Percentiles rank a stretch among this genome's conserved stretches.
Conservation (phyloP, 2,888 invertebrate genomes). For the Tubulanus polymorphus region DNA sequence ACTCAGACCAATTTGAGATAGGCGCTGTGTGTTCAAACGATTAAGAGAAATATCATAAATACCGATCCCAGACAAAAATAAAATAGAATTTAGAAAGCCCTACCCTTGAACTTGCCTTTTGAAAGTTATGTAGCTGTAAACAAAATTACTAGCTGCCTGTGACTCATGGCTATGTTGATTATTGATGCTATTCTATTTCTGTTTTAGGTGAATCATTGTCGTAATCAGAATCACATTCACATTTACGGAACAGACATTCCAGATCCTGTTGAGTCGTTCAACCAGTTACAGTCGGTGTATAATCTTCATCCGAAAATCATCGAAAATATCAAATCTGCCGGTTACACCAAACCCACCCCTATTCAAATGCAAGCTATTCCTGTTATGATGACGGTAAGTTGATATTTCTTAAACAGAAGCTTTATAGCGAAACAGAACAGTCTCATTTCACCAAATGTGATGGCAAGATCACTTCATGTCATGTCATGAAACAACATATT, state of each 20-base stretch:
- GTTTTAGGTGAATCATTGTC: conserved; percentile 64
- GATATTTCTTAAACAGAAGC: too few species aligned
- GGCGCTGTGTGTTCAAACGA: too few species aligned
- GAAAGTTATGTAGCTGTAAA: neutral
- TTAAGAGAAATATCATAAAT: too few species aligned
- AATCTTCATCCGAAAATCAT: conserved; percentile 62
- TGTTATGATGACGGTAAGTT: conserved; percentile 65
- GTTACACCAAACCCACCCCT: conserved; percentile 43
- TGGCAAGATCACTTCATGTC: too few species aligned
- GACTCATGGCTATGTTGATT: too few species aligned
- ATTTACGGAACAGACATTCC: conserved; percentile 77
- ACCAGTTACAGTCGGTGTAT: conserved; percentile 59
- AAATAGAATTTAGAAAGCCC: too few species aligned
- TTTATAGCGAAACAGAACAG: too few species aligned
- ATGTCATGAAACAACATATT: too few species aligned
- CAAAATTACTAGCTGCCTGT: neutral
- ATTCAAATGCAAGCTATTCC: conserved; percentile 81
- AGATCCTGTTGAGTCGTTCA: conserved; percentile 69
- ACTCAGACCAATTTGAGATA: too few species aligned
- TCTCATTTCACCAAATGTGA: too few species aligned
- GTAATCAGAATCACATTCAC: conserved; percentile 74
- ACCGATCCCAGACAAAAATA: too few species aligned
- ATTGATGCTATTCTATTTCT: conserved; percentile 3
- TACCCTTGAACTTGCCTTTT: too few species aligned
- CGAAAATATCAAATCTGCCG: conserved; percentile 61